Conservation (phyloP, 2,888 invertebrate genomes). For the Malacosoma neustria region DNA sequence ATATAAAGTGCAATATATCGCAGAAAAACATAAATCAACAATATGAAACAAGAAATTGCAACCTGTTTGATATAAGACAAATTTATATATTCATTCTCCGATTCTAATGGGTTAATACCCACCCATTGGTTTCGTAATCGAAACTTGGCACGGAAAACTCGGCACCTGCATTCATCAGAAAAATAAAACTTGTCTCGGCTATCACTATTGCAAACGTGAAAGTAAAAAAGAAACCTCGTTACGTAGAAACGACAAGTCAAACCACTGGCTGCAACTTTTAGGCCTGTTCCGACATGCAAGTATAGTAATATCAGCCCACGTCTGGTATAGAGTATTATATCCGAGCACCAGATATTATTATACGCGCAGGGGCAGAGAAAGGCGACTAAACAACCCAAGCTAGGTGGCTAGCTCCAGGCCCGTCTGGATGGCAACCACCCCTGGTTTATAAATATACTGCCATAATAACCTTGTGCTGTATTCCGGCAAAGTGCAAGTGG, state of each 20-base stretch:
- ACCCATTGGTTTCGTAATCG: slow-evolving; percentile 20
- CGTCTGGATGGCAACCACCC: too few relatives aligned
- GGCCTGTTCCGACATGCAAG: too few relatives aligned
- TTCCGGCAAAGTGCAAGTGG: too few relatives aligned
- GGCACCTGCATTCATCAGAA: slow-evolving; percentile 10
- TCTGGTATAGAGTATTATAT: too few relatives aligned
- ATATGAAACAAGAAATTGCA: background rate
- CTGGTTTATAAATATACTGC: too few relatives aligned
- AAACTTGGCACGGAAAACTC: slow-evolving; percentile 18
- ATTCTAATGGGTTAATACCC: background rate
- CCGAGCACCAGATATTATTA: too few relatives aligned
- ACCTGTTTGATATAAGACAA: background rate
- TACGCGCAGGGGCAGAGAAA: too few relatives aligned
- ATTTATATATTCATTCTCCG: background rate
- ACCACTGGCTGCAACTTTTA: background rate
- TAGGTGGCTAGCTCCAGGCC: too few relatives aligned
- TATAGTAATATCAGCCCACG: too few relatives aligned
- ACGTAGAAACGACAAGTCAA: background rate
- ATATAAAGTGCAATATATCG: too few relatives aligned
- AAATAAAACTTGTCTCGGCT: slow-evolving; percentile 24
- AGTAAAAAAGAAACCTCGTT: slow-evolving; percentile 21
- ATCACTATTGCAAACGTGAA: slow-evolving; percentile 34
- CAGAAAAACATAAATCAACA: background rate
- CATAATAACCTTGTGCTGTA: too few relatives aligned
- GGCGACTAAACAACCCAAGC: too few relatives aligned